A percentile compares a stretch with the other conserved stretches of the same genome.
These are phyloP conservation scores for Azemiops feae DNA, from an alignment of 2,113 vertebrate genomes.

Conservation along the genomic window DNA sequence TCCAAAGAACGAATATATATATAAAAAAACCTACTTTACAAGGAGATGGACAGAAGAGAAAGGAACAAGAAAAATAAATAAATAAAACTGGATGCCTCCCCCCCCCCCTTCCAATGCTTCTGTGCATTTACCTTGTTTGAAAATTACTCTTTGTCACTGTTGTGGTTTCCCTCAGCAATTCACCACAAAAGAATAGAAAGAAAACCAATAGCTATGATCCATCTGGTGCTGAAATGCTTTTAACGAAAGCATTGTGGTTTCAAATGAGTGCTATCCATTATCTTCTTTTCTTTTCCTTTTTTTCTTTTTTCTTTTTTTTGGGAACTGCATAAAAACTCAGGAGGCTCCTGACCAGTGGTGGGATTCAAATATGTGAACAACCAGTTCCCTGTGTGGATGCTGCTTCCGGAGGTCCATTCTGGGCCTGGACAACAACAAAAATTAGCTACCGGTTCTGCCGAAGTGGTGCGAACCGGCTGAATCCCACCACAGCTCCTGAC, in stretches of 20 bases:
- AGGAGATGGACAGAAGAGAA: constrained; percentile 27
- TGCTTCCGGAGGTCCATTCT: too few relatives aligned
- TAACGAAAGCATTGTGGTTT: constrained; percentile 56
- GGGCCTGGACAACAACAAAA: too few relatives aligned
- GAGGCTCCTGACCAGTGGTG: constrained; percentile 30
- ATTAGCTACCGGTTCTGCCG: too few relatives aligned
- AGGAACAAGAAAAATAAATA: background rate
- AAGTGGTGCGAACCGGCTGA: too few relatives aligned
- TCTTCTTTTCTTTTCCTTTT: background rate
- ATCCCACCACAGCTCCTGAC: constrained; percentile 16
- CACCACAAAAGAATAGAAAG: constrained; percentile 16
- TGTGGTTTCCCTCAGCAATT: constrained; percentile 46
- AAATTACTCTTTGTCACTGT: constrained; percentile 52
- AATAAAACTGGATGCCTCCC: constrained; percentile 35
- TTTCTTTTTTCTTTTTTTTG: constrained; percentile 29
- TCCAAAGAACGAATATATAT: constrained; percentile 36
- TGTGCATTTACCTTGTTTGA: constrained; percentile 39
- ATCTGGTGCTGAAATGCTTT: constrained; percentile 50
- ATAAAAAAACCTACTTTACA: constrained; percentile 11
- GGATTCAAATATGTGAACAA: too few relatives aligned
- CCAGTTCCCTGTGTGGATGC: too few relatives aligned
- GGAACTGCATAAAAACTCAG: constrained; percentile 61
- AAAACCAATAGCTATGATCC: constrained; percentile 50
- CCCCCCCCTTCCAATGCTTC: constrained; percentile 35
- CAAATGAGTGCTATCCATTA: constrained; percentile 56